A percentile compares a stretch with the other conserved stretches of the same genome.
Evolutionary conservation across 2,888 invertebrate species (phyloP).

Genomic region (Nomada hirtipes): DNA sequence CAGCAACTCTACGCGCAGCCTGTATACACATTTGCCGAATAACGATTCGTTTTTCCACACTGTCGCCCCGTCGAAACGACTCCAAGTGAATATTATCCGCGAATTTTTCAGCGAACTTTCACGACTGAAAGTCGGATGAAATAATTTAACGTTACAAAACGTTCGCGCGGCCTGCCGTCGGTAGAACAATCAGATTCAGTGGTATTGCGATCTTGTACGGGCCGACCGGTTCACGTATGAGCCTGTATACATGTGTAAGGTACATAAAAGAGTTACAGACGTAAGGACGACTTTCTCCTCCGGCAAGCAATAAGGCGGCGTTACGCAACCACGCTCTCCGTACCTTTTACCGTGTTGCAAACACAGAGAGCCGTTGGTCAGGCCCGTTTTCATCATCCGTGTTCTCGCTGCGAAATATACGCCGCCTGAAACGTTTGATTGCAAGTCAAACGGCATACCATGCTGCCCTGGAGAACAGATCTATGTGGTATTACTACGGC

Average conservation of each 20-base stretch:
- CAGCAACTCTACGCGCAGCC: too few species aligned
- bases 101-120: too few species aligned
- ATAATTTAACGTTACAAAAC: background rate
- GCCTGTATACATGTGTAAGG: slow-evolving; percentile 1
- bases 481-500: background rate
- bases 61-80: too few species aligned
- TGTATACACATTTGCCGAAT: too few species aligned
- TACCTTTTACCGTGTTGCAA: slow-evolving; percentile 58
- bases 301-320: slow-evolving; percentile 55
- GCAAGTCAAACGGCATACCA: background rate
- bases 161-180: slow-evolving; percentile 35
- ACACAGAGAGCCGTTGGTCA: slow-evolving; percentile 49
- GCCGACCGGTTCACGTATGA: slow-evolving; percentile 15
- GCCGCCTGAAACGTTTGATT: slow-evolving; percentile 15
- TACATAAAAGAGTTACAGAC: slow-evolving; percentile 54
- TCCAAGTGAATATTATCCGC: too few species aligned
- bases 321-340: slow-evolving; percentile 65
- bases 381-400: slow-evolving; percentile 37
- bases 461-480: background rate
- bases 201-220: slow-evolving; percentile 33
- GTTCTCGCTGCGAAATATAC: slow-evolving; percentile 16
- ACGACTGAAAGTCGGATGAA: too few species aligned
- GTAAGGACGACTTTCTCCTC: slow-evolving; percentile 72
- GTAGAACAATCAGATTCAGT: slow-evolving; percentile 31
- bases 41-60: too few species aligned